phyloP scores from a whole-genome alignment of 2,888 invertebrate genomes.

The Cancer borealis region DNA sequence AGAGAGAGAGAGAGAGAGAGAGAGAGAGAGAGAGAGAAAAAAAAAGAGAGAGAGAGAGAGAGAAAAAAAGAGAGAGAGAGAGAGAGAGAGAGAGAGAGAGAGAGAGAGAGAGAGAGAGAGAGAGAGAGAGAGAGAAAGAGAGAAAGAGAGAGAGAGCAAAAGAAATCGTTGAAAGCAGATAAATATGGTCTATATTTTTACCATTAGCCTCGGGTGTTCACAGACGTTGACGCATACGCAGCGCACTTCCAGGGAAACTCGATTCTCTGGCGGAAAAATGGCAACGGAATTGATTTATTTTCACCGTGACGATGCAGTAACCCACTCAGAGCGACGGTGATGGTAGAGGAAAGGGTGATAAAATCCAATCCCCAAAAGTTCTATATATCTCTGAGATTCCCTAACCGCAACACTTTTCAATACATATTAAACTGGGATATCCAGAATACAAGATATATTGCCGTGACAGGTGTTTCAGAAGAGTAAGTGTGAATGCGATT shows the following conservation, averaged over 20 bases:
- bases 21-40: background rate
- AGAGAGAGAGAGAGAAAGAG: background rate
- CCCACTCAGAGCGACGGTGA: background rate
- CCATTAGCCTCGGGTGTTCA: background rate
- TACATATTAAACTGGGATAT: background rate
- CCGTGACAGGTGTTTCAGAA: background rate
- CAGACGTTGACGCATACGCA: background rate
- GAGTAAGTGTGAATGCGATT: background rate
- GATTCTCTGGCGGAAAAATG: background rate
- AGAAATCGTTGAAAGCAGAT: too few relatives aligned
- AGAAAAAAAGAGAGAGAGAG: background rate
- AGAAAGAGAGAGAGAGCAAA: background rate
- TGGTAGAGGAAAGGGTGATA: background rate
- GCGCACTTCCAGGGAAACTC: background rate
- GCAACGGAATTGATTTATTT: background rate
- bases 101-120: background rate
- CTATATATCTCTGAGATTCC: background rate
- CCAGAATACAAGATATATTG: background rate
- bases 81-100: background rate
- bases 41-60: background rate
- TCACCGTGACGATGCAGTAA: background rate
- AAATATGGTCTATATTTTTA: background rate
- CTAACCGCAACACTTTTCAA: background rate
- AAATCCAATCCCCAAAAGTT: background rate
- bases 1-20: background rate